Base-by-base conservation (phyloP, 2,888 invertebrate genomes). In the Lissonota sp. region DNA sequence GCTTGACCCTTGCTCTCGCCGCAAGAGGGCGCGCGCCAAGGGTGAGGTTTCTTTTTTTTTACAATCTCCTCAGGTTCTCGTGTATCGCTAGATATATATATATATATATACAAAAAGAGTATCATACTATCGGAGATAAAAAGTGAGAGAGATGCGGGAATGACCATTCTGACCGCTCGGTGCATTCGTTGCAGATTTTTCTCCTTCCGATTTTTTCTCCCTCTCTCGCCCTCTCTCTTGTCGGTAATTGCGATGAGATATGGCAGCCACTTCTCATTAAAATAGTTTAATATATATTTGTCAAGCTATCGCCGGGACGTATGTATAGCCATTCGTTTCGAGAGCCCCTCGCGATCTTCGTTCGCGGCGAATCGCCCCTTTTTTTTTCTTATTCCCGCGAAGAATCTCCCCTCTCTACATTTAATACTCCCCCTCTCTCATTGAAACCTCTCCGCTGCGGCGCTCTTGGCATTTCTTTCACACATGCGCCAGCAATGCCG, bases 231-330 rank as follows among this genome's bases (percentile, higher is more conserved):
- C 84, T 70, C 51, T 60, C 74, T 72, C 51, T 53, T 57, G 46
- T 57, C 86, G 86, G 90, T 90, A 91, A 91, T 91, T 91, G 90
- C 90, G 86, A 88, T 91, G 91, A 90, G 87, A 90, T 89, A 91
- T 91, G 85, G 88, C 87, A 87, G 88, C 88, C 90, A 90, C 90
- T 90, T 90, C 90, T 90, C 91, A 91, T 91, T 91, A 91, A 91
- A 91, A 91, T 91, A 90, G 90, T 91, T 91, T 89, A 89, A 91
- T 90, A 90, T 91, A 88, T 90, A 91, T 91, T 91, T 90, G 90
- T 91, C 90, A 86, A 89, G 88, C 85, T 86, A 89, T 89, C 88
- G 84, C 86, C 85, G 76, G 84, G 84, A 87, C 84, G 86, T 85
- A 88, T 85, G 87, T 86, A 85, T 84, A 58, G 78, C 84, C 85